Evolutionary conservation across 1,140 invertebrate genomes (phyloP).

Genomic region (Nebria ingens): DNA sequence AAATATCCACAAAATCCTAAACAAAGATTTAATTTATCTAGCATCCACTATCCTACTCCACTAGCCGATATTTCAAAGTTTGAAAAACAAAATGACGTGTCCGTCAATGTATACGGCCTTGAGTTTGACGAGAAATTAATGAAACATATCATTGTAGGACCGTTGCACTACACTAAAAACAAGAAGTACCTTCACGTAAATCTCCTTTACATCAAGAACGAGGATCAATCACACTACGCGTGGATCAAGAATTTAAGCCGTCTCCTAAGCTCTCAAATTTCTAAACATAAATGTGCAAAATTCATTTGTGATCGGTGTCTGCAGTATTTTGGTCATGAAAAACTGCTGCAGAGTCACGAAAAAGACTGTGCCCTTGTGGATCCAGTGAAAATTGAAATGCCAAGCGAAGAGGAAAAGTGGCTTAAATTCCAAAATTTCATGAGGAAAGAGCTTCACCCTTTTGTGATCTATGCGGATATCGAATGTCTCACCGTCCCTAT

Average conservation of each 20-base stretch:
- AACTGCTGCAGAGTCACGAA: slow-evolving; percentile 8
- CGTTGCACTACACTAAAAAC: background rate
- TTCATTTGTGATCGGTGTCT: slow-evolving; percentile 20
- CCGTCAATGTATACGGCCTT: background rate
- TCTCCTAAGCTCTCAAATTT: slow-evolving; percentile 16
- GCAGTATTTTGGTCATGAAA: slow-evolving; percentile 14
- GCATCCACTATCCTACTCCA: background rate
- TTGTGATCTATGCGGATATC: slow-evolving; percentile 18
- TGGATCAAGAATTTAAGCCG: slow-evolving; percentile 16
- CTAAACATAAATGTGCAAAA: slow-evolving; percentile 4
- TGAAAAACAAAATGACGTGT: background rate
- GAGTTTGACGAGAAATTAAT: background rate
- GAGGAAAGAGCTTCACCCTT: slow-evolving; percentile 15
- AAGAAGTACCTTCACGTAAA: background rate
- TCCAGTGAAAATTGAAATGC: slow-evolving; percentile 8
- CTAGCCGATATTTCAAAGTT: background rate
- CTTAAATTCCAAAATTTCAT: slow-evolving; percentile 19
- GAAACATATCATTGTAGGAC: background rate
- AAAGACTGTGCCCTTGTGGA: background rate
- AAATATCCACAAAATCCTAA: background rate
- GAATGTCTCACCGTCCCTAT: slow-evolving; percentile 14
- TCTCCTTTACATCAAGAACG: background rate
- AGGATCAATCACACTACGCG: slow-evolving; percentile 13
- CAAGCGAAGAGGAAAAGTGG: slow-evolving; percentile 12
- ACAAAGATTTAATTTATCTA: background rate